Evolutionary conservation across 2,888 invertebrate species (phyloP).

Genomic region (Iphiclides podalirius): DNA sequence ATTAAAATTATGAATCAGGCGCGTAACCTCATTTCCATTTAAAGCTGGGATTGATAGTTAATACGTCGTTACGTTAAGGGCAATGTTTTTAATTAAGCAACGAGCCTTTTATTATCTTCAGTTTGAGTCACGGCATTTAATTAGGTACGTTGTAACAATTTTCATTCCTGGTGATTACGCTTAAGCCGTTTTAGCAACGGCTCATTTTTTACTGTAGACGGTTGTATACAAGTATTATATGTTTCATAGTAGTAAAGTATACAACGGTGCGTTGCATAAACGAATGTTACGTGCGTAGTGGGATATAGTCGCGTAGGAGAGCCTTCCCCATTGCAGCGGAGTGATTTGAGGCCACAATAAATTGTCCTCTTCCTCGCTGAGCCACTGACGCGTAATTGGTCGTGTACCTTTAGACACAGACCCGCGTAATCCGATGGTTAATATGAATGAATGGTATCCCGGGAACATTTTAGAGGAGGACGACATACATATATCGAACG

Average conservation of each 20-base stretch:
- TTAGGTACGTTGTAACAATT: too few relatives aligned
- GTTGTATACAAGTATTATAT: too few relatives aligned
- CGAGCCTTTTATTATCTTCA: neutral
- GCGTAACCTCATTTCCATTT: neutral
- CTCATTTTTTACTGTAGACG: too few relatives aligned
- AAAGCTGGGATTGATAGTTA: neutral
- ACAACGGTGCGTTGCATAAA: conserved; percentile 40
- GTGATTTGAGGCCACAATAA: conserved; percentile 76
- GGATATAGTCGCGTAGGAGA: conserved; percentile 64
- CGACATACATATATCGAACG: conserved; percentile 10
- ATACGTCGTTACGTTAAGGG: neutral
- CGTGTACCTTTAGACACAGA: conserved; percentile 55
- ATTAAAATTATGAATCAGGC: neutral
- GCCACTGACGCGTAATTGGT: conserved; percentile 52
- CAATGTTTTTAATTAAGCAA: neutral
- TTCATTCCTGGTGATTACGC: too few relatives aligned
- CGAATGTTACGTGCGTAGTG: conserved; percentile 49
- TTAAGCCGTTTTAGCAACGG: too few relatives aligned
- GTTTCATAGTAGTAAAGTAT: neutral
- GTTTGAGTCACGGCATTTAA: too few relatives aligned
- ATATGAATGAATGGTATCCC: conserved; percentile 33
- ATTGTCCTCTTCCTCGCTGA: conserved; percentile 71
- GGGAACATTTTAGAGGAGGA: conserved; percentile 39
- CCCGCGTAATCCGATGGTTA: conserved; percentile 41
- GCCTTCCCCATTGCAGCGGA: conserved; percentile 63